Evolutionary conservation across 1,140 invertebrate species (phyloP), one percentile per base, ranked within the genome.

Genomic region (Papilio machaon): DNA sequence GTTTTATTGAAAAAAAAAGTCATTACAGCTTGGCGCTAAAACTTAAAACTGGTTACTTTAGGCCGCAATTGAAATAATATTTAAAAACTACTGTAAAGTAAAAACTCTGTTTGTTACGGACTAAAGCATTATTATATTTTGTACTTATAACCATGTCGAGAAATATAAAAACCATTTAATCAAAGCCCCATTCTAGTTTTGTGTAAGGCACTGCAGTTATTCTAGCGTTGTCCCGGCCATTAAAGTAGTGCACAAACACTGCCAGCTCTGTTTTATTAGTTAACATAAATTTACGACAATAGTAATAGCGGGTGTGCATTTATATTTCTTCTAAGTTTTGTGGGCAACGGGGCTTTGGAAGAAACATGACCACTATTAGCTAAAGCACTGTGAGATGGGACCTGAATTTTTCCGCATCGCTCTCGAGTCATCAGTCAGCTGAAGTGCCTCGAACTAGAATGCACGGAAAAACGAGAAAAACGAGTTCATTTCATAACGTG

Each of bases 401-500:
- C 38, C 54, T 64, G 77, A 79, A 70, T 75, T 81, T 81, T 75
- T 81, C 80, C 46, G 52, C 79, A 73, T 38, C 73, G 70, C 80
- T 73, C 80, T 77, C 54, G 73, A 80, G 81, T 85, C 89, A 90
- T 90, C 85, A 85, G 84, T 89, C 85, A 90, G 81, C 38, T 81
- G 70, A 77, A 90, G 87, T 88, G 84, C 80, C 74, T 77, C 80
- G 58, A 80, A 76, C 80, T 82, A 49, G 67, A 81, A 77, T 83
- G 83, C 84, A 60, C 80, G 82, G 82, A 83, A 85, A 84, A 88
- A 87, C 52, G 83, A 86, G 85, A 85, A 84, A 80, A 85, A 76
- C 80, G 85, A 86, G 86, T 90, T 90, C 84, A 87, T 87, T 87
- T 86, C 85, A 84, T 74, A 83, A 83, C 85, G 64, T 83, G 82